These are phyloP conservation scores for Caretta caretta DNA, from an alignment of 2,113 vertebrate species.

Conservation along the genomic window DNA sequence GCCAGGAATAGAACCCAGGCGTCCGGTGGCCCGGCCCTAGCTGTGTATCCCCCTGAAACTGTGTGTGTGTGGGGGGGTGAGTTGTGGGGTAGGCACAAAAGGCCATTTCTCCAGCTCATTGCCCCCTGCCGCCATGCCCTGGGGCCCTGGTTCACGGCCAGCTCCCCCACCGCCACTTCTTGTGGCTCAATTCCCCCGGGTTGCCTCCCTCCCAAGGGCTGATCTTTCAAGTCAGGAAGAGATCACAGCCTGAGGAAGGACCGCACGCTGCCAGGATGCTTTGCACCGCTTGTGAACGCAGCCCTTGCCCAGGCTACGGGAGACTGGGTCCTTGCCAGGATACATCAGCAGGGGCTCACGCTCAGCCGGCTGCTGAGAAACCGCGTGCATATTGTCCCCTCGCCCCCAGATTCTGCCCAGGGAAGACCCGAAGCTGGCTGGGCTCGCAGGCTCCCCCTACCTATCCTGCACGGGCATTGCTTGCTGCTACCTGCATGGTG, in stretches of 20 bases:
- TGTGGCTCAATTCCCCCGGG: background rate
- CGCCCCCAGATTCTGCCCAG: background rate
- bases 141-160: no score
- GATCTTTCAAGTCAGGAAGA: background rate
- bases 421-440: no score
- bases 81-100: background rate
- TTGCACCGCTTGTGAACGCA: background rate
- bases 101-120: background rate
- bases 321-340: no score
- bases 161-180: background rate
- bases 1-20: background rate
- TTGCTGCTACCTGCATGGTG: no score
- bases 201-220: no score
- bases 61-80: background rate
- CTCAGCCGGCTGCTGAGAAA: background rate
- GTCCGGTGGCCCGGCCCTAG: no score
- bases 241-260: background rate
- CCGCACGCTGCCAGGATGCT: background rate
- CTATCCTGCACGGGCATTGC: background rate
- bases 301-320: no score
- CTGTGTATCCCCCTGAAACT: background rate
- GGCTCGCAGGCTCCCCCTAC: no score
- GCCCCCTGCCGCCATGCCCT: background rate
- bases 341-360: background rate
- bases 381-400: background rate